These are phyloP conservation scores for Halichoeres trimaculatus DNA, from an alignment of 2,113 vertebrate species.

Conservation along the genomic window DNA sequence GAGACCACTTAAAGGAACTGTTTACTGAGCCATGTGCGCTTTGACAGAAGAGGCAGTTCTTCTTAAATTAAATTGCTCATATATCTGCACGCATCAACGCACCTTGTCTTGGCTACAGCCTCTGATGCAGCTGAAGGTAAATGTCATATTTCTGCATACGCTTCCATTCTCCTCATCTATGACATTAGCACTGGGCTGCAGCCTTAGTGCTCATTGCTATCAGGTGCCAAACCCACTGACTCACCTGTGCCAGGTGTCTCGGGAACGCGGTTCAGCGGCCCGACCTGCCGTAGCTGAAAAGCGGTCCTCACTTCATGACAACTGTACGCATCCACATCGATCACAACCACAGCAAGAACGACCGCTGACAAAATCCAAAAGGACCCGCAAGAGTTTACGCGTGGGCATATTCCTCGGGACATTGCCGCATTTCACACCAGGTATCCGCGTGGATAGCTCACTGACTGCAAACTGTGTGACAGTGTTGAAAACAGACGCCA, in stretches of 20 bases:
- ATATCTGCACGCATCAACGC: too few relatives aligned
- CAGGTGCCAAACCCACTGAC: slow-evolving; percentile 55
- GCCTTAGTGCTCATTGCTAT: neutral
- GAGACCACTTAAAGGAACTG: neutral
- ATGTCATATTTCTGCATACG: neutral
- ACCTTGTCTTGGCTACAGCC: too few relatives aligned
- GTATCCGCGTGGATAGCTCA: slow-evolving; percentile 57
- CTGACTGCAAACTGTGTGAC: slow-evolving; percentile 50
- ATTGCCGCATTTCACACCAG: slow-evolving; percentile 84
- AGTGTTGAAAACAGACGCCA: slow-evolving; percentile 23
- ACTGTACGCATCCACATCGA: slow-evolving; percentile 83
- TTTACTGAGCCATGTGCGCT: slow-evolving; percentile 26
- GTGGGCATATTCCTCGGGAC: slow-evolving; percentile 80
- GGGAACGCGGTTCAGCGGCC: slow-evolving; percentile 88
- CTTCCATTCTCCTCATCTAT: neutral
- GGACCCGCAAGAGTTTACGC: slow-evolving; percentile 73
- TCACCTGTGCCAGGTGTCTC: slow-evolving; percentile 91
- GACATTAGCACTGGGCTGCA: neutral
- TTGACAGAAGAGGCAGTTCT: slow-evolving; percentile 10
- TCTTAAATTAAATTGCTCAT: too few relatives aligned
- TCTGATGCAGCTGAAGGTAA: neutral
- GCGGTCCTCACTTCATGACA: slow-evolving; percentile 92
- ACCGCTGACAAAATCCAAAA: slow-evolving; percentile 75
- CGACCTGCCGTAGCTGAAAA: slow-evolving; percentile 90
- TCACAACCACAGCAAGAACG: slow-evolving; percentile 68